Base-by-base conservation (phyloP, 2,797 vertebrate species). In the Lacerta bilineata region DNA sequence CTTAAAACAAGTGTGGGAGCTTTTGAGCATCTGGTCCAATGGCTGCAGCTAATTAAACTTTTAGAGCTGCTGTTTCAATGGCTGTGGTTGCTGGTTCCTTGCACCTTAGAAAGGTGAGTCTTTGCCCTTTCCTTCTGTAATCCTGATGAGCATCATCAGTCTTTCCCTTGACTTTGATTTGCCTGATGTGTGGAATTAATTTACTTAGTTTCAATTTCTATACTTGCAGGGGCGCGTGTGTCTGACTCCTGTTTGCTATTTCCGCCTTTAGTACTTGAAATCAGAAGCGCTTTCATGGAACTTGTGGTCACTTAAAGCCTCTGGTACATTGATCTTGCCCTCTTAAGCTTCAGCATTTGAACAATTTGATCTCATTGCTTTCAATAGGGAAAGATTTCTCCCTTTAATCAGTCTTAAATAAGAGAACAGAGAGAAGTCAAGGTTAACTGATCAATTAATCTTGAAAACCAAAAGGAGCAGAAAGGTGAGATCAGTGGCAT, bases 281-380 rank as follows among this genome's bases (percentile, higher is more conserved):
- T 76, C 78, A 85, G 88, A 89, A 81, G 59, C 41, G 25, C 59
- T 85, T 81, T 85, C 84, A 76, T 89, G 77, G 50, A 85, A 76
- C 29, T 33, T 89, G 88, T 76, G 88, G 88, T 89, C 80, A 89
- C 88, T 85, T 85, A 89, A 85, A 85, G 83, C 69, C 46, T 74
- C 43, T 76, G 78, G 84, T 55, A 76, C 77, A 85, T 89, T 89
- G 83, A 89, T 89, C 71, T 75, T 20, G 36, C 69, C 41, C 88
- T 85, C 17, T 85, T 89, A 89, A 85, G 61, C 78, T 50, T 39
- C 41, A 76, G 5, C 11, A 66, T 85, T 89, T 64, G 77, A 81
- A 85, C 83, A 89, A 89, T 89, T 89, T 89, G 83, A 89, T 76
- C 83, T 36, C 76, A 75, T 81, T 76, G 83, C 78, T 80, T 89